Conservation (phyloP, 2,113 vertebrate genomes). For the Numenius arquata region DNA sequence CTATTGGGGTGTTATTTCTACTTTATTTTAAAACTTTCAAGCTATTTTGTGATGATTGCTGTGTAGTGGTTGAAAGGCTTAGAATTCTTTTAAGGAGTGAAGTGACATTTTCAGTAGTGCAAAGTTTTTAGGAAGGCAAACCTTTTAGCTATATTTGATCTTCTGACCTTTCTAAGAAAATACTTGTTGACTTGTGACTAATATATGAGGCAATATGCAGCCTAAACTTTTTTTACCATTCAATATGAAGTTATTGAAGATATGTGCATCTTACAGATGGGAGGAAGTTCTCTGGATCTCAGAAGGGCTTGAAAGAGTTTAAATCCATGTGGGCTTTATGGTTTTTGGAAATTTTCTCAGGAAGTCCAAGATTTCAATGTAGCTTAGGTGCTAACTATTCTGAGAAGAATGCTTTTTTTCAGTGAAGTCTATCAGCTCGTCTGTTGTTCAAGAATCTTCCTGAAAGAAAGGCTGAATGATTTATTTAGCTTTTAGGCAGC, state of each 20-base stretch:
- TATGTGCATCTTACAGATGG: fast-evolving
- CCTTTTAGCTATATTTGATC: not conserved
- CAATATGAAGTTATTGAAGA: not conserved
- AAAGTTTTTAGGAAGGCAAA: not conserved
- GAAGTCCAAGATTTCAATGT: not conserved
- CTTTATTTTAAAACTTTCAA: not conserved
- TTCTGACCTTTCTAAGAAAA: not conserved
- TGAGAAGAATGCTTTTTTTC: not conserved
- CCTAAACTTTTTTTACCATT: not conserved
- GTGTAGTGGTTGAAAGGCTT: not conserved
- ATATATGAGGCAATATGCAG: not conserved
- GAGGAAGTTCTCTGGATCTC: not conserved
- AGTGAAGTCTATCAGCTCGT: not conserved
- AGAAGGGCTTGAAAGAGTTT: not conserved
- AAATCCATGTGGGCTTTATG: not conserved
- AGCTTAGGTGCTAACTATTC: not conserved
- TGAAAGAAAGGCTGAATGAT: not conserved
- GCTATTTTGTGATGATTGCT: not conserved
- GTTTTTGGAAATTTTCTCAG: not conserved
- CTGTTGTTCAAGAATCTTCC: not conserved
- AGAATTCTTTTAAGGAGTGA: not conserved
- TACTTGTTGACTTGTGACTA: not conserved
- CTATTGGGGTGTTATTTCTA: not conserved
- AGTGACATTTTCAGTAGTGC: fast-evolving
- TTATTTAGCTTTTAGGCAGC: not conserved